Evolutionary conservation across 2,888 invertebrate genomes (phyloP), one percentile per base, ranked within the genome.

Genomic region (Linnaemya tessellans): DNA sequence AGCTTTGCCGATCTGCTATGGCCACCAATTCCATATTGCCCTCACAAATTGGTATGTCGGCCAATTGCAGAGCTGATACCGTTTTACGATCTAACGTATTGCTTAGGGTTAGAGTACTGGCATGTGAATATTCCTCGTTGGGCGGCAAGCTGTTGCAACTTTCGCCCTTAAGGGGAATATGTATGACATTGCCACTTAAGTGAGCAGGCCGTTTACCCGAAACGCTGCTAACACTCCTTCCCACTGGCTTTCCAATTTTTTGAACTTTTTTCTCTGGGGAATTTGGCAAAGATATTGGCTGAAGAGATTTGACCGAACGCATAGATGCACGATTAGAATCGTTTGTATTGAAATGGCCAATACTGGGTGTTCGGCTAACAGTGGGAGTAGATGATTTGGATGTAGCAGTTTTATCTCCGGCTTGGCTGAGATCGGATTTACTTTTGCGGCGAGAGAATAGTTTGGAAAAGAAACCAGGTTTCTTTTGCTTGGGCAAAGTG

Each of bases 91-190:
- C 93, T 75, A 93, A 83, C 67, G 90, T 89, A 13, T 91, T 91
- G 58, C 91, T 91, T 20, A 93, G 87, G 3, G 92, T 92, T 2
- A 91, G 87, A 1, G 93, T 92, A 86, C 92, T 93, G 15, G 92
- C 90, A 84, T 90, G 91, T 13, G 92, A 92, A 77, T 92, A 92
- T 18, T 89, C 91, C 84, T 93, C 94, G 20, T 89, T 87, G 0
- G 93, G 92, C 0, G 94, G 94, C 46, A 93, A 84, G 11, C 93
- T 93, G 22, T 93, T 94, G 5, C 92, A 89, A 35, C 93, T 92
- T 84, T 94, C 94, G 0, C 94, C 95, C 91, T 95, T 95, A 0
- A 95, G 90, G 0, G 95, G 95, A 74, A 96, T 95, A 86, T 95
- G 95, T 71, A 96, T 94, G 65, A 95, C 93, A 84, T 94, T 94